Base-by-base conservation (phyloP, 2,888 invertebrate genomes). In the Polietes domitor region DNA sequence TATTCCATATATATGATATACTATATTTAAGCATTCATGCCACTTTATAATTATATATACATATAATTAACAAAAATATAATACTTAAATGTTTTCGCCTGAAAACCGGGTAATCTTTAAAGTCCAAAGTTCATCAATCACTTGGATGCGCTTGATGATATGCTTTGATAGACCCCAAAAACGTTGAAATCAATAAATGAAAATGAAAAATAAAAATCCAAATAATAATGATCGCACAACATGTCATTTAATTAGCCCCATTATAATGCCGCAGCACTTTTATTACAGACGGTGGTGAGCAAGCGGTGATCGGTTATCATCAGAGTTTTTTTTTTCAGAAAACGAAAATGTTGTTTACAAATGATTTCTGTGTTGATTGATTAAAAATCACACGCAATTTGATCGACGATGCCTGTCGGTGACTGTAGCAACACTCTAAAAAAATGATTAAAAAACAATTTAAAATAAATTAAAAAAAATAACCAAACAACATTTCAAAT, bases 391-490 rank as follows among this genome's bases (percentile, higher is more conserved):
- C 53, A 21, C 6, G 5, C 21, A 21, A 41, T 15, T 1, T 3
- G 15, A 24, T 58, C 58, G 24, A 15, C 9, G 32, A 32, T 9
- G 37, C 6, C 9, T n/a, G 37, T 1, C 12, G 37, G 12, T 37
- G 37, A 37, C 37, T 7, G 12, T 32, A 32, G 7, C 37, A 47
- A 47, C 15, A 47, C n/a, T 2, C 47, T 2, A 65, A 41, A 10
- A 50, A 58, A 43, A 61, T 77, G 17, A 71, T 77, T 77, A 77
- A 77, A 77, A 77, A 77, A 37, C 77, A 71, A 77, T 77, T 77
- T 77, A 77, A 77, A 77, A 77, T 77, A 77, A 77, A 77, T 77
- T 77, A 77, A 77, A 77, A 71, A 19, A n/a, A n/a, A n/a, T n/a
- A n/a, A n/a, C n/a, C n/a, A n/a, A n/a, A n/a, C n/a, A n/a, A 58